A percentile compares a stretch with the other conserved stretches of the same genome.
These are phyloP conservation scores for Hirtodrosophila histrioides DNA, from an alignment of 2,888 invertebrate species.

Conservation along the genomic window DNA sequence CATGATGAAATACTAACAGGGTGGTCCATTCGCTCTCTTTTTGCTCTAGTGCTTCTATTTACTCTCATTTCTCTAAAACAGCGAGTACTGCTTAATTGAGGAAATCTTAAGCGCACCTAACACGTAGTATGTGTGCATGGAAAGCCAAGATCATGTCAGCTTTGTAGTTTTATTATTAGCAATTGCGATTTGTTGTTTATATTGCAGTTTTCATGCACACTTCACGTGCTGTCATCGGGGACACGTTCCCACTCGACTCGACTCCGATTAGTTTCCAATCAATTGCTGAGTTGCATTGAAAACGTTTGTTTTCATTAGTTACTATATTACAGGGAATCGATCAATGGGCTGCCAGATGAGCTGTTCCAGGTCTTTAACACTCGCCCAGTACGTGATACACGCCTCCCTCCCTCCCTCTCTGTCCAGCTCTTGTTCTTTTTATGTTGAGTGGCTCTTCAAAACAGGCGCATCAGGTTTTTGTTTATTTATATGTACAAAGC, in stretches of 20 bases:
- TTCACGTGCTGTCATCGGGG: constrained; percentile 33
- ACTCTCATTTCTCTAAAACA: too few species aligned
- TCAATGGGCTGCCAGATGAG: constrained; percentile 39
- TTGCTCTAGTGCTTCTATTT: too few species aligned
- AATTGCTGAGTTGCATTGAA: constrained; percentile 10
- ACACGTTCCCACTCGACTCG: constrained; percentile 28
- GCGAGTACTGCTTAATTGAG: too few species aligned
- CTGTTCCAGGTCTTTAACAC: constrained; percentile 27
- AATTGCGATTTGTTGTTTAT: neutral
- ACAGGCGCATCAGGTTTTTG: constrained; percentile 40
- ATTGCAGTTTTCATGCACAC: constrained; percentile 32
- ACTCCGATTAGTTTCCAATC: constrained; percentile 29
- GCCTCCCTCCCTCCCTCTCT: neutral
- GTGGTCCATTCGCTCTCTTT: too few species aligned
- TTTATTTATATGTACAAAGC: constrained; percentile 26
- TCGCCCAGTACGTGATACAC: constrained; percentile 36
- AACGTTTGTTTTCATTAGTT: constrained; percentile 15
- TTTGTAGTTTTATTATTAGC: constrained; percentile 2
- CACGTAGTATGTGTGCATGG: neutral
- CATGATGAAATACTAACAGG: too few species aligned
- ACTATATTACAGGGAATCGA: constrained; percentile 11
- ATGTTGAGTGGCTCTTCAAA: constrained; percentile 4
- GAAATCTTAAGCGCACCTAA: neutral
- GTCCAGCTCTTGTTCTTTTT: neutral
- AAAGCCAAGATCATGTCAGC: neutral